Evolutionary conservation across 2,888 invertebrate species (phyloP), one percentile per base, ranked within the genome.

Genomic region (Catocala sponsa): DNA sequence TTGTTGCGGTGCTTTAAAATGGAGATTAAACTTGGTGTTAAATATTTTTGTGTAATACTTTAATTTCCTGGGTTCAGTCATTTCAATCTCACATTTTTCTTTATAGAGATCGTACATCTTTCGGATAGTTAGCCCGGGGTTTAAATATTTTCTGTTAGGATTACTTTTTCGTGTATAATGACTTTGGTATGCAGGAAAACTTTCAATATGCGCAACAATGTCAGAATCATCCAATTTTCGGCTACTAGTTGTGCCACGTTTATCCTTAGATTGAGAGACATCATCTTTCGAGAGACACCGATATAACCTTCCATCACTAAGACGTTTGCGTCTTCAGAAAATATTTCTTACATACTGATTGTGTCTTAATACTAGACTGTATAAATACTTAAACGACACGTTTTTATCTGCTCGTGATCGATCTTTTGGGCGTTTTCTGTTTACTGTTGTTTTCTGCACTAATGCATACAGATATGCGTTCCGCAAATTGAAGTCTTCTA

Each of bases 141-240:
- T 76, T 61, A 76, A 70, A 66, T 65, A 75, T 59, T 70, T 74
- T 70, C 68, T 63, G 58, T 75, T 71, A 46, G 73, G 67, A 71
- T 76, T 70, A 59, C 51, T 68, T 48, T 68, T 70, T 63, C 70
- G 58, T 54, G 70, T 74, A 67, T 78, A 78, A 74, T 70, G 73
- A 50, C 72, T 76, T 70, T 74, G 70, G 55, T 76, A 77, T 44
- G 68, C 72, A 42, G 70, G 74, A 78, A 77, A 78, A 60, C 65
- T 70, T 68, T 73, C 65, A 74, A 65, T 72, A 57, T 64, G 65
- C 46, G 58, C 58, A 52, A 59, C 47, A 38, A 59, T 52, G 47
- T 62, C 62, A 57, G 57, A 63, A 63, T 59, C 53, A 58, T 58
- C 72, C 53, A 71, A 57, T 69, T 70, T 68, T 68, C 74, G 64